Evolutionary conservation across 1,140 invertebrate species (phyloP), one percentile per base, ranked within the genome.

Genomic region (Bradysia coprophila): DNA sequence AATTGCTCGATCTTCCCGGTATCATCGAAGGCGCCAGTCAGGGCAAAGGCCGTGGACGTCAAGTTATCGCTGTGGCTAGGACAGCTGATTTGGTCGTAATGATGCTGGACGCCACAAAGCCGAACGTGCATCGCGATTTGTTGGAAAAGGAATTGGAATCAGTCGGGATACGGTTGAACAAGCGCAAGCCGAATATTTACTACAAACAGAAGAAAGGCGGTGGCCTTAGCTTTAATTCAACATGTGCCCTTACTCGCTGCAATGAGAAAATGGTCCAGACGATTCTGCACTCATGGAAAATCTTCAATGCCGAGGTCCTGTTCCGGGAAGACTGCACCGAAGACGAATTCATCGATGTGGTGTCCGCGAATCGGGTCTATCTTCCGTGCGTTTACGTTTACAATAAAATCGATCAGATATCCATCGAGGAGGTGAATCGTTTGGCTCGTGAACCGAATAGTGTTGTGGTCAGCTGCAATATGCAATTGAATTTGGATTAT

Each of bases 351-450:
- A 98, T 99, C 46, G 96, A 99, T 67, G 92, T 98, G n/a, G 94
- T 99, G 46, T 82, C 88, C 32, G 93, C 85, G 4, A 98, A 96
- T 66, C 73, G 95, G 49, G 90, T 97, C 38, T 98, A 99, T 66
- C 68, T 99, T 52, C 88, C 93, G 37, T 98, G 94, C 66, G 61
- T 98, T 37, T 97, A 97, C 67, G 91, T 97, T 38, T 98, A 98
- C 66, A 99, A 98, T 65, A 99, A 99, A 75, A 96, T 99, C 51
- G 95, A 99, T 82, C 93, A 98, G 67, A 91, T 98, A 52, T 96
- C 92, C 20, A 92, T 99, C 49, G 94, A 99, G 65, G 94, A 98
- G 68, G 88, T 99, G 5, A 89, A 98, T 65, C 70, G 88, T 54
- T 79, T 98, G 57, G 95, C 95, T 5, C 71, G 87, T 45, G 72